phyloP scores from a whole-genome alignment of 2,113 vertebrate species.

The Gadus chalcogrammus region DNA sequence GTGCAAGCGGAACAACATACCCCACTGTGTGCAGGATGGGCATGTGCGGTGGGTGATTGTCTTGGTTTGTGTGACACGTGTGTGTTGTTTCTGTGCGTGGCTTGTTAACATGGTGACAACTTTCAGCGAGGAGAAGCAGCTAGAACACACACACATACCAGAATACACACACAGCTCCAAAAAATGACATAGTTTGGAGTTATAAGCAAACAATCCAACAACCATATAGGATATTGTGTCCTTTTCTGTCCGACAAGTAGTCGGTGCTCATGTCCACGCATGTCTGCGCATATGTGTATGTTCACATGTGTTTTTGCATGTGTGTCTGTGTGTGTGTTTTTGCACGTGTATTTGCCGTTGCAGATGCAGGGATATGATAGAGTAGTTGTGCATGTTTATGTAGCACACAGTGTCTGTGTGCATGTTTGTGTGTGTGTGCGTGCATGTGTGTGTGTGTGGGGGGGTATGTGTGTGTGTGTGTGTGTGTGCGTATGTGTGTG shows the following conservation, averaged over 20 bases:
- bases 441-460: conserved; percentile 41
- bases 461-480: not conserved
- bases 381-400: not conserved
- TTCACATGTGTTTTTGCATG: not conserved
- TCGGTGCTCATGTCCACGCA: too few species aligned
- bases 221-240: too few species aligned
- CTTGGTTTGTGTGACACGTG: not conserved
- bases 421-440: not conserved
- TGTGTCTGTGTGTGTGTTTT: not conserved
- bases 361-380: not conserved
- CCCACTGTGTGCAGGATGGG: not conserved
- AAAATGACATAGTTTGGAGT: too few species aligned
- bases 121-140: too few species aligned
- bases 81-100: too few species aligned
- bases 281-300: not conserved
- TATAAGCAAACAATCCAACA: too few species aligned
- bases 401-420: too few species aligned
- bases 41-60: not conserved
- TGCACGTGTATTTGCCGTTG: not conserved
- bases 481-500: not conserved
- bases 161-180: too few species aligned
- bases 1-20: conserved; percentile 10
- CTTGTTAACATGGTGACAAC: too few species aligned
- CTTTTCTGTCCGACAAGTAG: too few species aligned
- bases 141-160: too few species aligned